Evolutionary conservation across 1,140 invertebrate species (phyloP).

Genomic region (Drosophila mauritiana): DNA sequence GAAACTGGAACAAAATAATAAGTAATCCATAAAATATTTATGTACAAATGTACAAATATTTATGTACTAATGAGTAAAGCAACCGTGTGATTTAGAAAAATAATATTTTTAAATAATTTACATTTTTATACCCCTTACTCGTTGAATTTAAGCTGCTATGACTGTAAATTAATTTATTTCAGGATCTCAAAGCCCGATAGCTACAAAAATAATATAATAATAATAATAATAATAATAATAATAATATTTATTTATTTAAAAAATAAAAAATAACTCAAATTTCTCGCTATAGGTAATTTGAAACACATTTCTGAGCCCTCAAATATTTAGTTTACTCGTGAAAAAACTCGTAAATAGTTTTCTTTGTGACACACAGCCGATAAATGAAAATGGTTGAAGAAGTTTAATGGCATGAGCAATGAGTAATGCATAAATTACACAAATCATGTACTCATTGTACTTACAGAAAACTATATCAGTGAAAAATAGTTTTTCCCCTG

Average conservation of each 20-base stretch:
- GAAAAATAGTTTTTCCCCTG: neutral
- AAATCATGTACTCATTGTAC: constrained; percentile 18
- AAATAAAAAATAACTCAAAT: too few relatives aligned
- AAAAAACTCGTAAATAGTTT: constrained; percentile 4
- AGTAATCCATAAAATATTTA: too few relatives aligned
- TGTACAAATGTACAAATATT: too few relatives aligned
- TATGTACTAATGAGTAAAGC: neutral
- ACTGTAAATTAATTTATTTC: too few relatives aligned
- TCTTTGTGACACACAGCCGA: neutral
- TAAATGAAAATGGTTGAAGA: neutral
- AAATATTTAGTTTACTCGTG: too few relatives aligned
- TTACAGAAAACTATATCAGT: constrained; percentile 6
- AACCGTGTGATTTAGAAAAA: neutral
- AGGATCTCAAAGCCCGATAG: too few relatives aligned
- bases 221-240: too few relatives aligned
- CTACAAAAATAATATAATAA: too few relatives aligned
- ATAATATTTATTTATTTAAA: too few relatives aligned
- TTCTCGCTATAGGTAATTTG: too few relatives aligned
- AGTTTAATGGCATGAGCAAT: neutral
- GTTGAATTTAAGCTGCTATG: too few relatives aligned
- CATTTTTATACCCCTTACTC: too few relatives aligned
- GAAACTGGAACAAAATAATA: neutral
- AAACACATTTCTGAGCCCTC: neutral
- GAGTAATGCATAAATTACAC: constrained; percentile 57
- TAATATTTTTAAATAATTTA: neutral